Conservation (phyloP, 2,888 invertebrate species). For the Tetragonula carbonaria region DNA sequence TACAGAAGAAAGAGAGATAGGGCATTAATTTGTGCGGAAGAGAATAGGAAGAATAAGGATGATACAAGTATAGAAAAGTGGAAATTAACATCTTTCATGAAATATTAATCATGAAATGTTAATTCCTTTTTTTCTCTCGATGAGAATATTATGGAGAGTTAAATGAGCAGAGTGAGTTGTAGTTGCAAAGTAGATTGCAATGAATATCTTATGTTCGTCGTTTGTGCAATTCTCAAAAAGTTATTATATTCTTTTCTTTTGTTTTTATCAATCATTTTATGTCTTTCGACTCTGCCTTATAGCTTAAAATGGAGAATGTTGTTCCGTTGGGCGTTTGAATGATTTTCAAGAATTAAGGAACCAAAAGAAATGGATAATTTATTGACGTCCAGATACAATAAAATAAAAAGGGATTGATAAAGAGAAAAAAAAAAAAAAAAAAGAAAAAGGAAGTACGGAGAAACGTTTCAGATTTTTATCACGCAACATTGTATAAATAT, state of each 20-base stretch:
- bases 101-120: neutral
- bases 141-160: neutral
- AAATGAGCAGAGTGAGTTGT: neutral
- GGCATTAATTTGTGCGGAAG: conserved; percentile 10
- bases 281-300: conserved; percentile 21
- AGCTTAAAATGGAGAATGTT: neutral
- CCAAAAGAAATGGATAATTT: neutral
- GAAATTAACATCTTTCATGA: neutral
- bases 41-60: neutral
- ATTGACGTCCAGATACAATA: conserved; percentile 10
- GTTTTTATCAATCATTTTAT: neutral
- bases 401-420: neutral
- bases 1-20: neutral
- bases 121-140: neutral
- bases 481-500: conserved; percentile 68
- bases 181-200: neutral
- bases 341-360: neutral
- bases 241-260: conserved; percentile 1
- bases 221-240: neutral
- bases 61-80: neutral
- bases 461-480: conserved; percentile 57
- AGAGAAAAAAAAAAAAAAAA: neutral
- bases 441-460: conserved; percentile 16
- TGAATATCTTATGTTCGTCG: neutral
- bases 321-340: neutral